These are phyloP conservation scores for Leucoraja ocellata DNA, from an alignment of 2,797 vertebrate species.

Conservation along the genomic window DNA sequence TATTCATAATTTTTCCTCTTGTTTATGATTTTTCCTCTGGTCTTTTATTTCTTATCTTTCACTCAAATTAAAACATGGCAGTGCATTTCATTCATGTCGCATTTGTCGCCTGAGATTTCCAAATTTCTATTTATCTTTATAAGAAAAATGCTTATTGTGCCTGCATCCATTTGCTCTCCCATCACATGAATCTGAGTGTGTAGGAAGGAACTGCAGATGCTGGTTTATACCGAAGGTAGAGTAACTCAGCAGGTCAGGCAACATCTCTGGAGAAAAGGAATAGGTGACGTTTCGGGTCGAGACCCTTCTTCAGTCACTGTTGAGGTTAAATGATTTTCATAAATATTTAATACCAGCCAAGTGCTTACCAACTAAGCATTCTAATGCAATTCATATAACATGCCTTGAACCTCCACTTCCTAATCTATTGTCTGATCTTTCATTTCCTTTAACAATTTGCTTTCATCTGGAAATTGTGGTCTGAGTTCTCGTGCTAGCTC, in stretches of 20 bases:
- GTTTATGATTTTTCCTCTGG: too few species aligned
- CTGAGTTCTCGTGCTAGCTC: neutral
- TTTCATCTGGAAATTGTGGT: neutral
- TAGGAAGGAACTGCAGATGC: too few species aligned
- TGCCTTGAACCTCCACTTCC: neutral
- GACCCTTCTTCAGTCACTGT: neutral
- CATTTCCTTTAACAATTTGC: neutral
- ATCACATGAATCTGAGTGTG: neutral
- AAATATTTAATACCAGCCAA: neutral
- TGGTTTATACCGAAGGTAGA: too few species aligned
- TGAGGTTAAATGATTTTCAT: neutral
- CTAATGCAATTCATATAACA: neutral
- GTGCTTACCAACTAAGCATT: neutral
- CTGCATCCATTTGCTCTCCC: neutral
- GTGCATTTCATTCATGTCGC: neutral
- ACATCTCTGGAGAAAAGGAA: too few species aligned
- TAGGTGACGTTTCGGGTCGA: too few species aligned
- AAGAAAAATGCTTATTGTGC: neutral
- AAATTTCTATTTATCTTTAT: neutral
- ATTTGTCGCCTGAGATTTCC: neutral
- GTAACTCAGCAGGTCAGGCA: too few species aligned
- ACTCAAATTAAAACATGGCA: neutral
- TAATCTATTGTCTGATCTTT: neutral
- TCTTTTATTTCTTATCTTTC: neutral
- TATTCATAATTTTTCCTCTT: neutral